phyloP scores from a whole-genome alignment of 2,113 vertebrate genomes.

The Peromyscus californicus region DNA sequence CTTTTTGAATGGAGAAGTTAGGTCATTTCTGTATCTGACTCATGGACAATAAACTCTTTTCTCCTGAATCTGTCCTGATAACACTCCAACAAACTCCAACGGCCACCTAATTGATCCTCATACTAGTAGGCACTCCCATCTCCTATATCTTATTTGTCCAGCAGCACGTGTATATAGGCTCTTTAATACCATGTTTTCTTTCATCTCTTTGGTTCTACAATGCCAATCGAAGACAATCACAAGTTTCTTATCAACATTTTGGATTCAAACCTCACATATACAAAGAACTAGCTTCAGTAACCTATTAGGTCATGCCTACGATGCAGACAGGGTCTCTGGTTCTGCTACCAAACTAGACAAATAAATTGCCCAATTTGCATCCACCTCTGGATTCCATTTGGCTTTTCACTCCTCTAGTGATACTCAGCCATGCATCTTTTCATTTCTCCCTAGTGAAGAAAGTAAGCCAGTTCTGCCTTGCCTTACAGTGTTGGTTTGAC shows the following conservation, averaged over 20 bases:
- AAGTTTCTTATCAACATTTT: neutral
- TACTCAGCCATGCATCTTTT: neutral
- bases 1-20: neutral
- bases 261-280: neutral
- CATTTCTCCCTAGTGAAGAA: neutral
- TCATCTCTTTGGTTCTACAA: neutral
- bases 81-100: neutral
- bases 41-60: neutral
- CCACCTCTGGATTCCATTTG: neutral
- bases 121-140: neutral
- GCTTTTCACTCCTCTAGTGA: neutral
- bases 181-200: neutral
- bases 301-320: neutral
- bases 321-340: fast-evolving
- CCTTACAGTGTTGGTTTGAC: neutral
- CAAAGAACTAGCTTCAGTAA: neutral
- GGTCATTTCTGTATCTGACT: neutral
- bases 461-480: neutral
- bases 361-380: neutral
- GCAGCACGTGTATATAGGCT: neutral
- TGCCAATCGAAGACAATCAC: neutral
- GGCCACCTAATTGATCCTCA: neutral
- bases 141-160: neutral
- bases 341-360: neutral
- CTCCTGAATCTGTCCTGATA: no score